Base-by-base conservation (phyloP, 2,113 vertebrate species). In the Rhinoderma darwinii region DNA sequence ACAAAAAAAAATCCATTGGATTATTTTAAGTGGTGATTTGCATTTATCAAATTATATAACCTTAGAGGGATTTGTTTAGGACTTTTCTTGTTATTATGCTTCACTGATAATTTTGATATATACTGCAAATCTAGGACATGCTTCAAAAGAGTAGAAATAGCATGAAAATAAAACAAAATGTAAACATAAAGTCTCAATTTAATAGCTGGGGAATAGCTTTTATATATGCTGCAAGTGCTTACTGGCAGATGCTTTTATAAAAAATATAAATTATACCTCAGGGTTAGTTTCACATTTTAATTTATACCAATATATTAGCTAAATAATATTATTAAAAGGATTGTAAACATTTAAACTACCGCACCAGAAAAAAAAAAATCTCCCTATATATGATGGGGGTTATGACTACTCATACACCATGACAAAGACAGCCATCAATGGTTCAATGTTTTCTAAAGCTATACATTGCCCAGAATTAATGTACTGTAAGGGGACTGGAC, bases 1-100 rank as follows among this genome's bases (percentile, higher is more conserved):
- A 41, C 25, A 30, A 59, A 54, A 61, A 50, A 85, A 86, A 86
- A 78, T 85, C 18, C 1, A 86, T 56, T 39, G 41, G 54, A 32
- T 63, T 44, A 44, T 77, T 61, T 30, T 72, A 39, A 84, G 22
- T 56, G 15, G 47, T 73, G 43, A 80, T 86, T 79, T 86, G 84
- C 75, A 86, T 86, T 78, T 72, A 56, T 86, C 25, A 86, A 80
- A 80, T 80, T 54, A 54, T 70, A 79, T 80, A 84, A 84, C 72
- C 25, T 75, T 18, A 37, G 56, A 78, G 39, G 59, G 43, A 51
- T 79, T 68, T 78, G 54, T 78, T 77, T 78, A 30, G 73, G 39
- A 27, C 32, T 73, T 68, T 51, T 54, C 44, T 73, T 54, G 44
- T 73, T 72, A 81, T 59, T 61, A 81, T 30, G 25, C 35, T 27